Evolutionary conservation across 2,888 invertebrate species (phyloP).

Genomic region (Thalpophila matura): DNA sequence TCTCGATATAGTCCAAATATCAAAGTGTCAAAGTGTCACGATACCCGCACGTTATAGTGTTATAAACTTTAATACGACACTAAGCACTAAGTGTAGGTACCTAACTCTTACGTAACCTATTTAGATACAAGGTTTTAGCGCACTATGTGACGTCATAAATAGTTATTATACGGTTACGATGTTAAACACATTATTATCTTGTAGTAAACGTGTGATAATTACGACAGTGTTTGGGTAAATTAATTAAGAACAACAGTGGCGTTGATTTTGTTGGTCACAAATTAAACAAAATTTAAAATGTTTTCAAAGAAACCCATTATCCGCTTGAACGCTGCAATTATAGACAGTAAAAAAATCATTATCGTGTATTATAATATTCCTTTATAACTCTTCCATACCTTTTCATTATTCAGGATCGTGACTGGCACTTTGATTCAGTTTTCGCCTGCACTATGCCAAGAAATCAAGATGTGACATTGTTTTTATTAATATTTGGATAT

Average conservation of each 20-base stretch:
- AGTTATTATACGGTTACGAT: slow-evolving; percentile 26
- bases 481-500: too few species aligned
- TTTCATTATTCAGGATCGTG: slow-evolving; percentile 13
- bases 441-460: slow-evolving; percentile 9
- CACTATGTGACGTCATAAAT: slow-evolving; percentile 26
- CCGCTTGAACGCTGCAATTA: too few species aligned
- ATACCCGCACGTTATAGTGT: neutral
- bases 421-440: slow-evolving; percentile 9
- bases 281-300: too few species aligned
- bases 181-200: slow-evolving; percentile 7
- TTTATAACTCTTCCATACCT: too few species aligned
- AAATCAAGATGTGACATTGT: neutral
- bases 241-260: neutral
- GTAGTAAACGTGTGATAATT: neutral
- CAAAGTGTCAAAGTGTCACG: slow-evolving; percentile 1
- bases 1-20: neutral
- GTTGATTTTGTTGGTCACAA: neutral
- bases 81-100: slow-evolving; percentile 24
- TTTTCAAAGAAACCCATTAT: too few species aligned
- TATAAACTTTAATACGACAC: slow-evolving; percentile 39
- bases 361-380: too few species aligned
- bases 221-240: neutral
- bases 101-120: slow-evolving; percentile 29
- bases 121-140: slow-evolving; percentile 25
- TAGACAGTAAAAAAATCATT: too few species aligned